Base-by-base conservation (phyloP, 2,113 vertebrate genomes). In the Muscicapa adusta region DNA sequence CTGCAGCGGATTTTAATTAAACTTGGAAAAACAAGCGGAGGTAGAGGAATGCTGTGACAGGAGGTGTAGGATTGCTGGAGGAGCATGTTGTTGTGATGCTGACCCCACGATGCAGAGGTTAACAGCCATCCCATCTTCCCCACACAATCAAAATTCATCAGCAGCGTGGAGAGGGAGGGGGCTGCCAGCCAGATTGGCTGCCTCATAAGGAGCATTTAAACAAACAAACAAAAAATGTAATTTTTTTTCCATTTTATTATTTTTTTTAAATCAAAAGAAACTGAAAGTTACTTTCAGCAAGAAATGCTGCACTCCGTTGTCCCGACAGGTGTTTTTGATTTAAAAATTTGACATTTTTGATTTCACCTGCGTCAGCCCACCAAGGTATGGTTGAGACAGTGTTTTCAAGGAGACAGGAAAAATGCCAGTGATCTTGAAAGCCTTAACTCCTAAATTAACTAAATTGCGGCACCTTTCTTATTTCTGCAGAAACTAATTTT, bases 21-120 rank as follows among this genome's bases (percentile, higher is more conserved):
- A 89, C 77, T 88, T 93, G 65, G 95, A 42, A 90, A 94, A 94
- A 95, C 73, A 94, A 94, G 87, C 5, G 19, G 93, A 93, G 91
- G 88, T 74, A 77, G 93, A 92, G 78, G 93, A 94, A 82, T 95
- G 85, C 74, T 93, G 50, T 91, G 63, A 63, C 67, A 89, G 85
- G 87, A 95, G 73, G 63, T 86, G 82, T 73, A 36, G 93, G 88
- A 88, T 83, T 86, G 87, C 86, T 4, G 31, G 76, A 94, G 90
- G 79, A 84, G 82, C 93, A 10, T 80, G 76, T 85, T 93, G 78
- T 91, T 91, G 82, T 66, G 89, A 43, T 62, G 60, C 78, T 90
- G 94, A 94, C 93, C 81, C 0, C 0, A 82, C 5, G 2, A 53
- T 75, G 53, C 53, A 65, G 87, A 94, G 84, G 93, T 91, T 94